Percentiles rank a stretch among this genome's conserved stretches.
Conservation (phyloP, 2,797 vertebrate species). For the Tokudaia tokunoshimensis region DNA sequence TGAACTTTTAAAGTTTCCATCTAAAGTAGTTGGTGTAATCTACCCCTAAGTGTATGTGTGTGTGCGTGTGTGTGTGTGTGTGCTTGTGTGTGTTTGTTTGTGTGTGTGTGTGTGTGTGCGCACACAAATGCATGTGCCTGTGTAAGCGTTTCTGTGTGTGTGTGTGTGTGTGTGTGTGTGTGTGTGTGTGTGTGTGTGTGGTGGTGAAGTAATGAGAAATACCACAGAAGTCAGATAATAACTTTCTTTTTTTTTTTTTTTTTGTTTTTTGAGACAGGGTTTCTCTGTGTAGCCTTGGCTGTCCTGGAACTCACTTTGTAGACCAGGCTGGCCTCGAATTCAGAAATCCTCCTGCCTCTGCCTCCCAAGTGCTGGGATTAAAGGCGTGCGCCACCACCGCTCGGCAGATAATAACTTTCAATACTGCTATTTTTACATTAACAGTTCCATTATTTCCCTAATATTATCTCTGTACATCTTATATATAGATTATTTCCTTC, state of each 20-base stretch:
- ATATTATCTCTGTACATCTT: background rate
- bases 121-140: background rate
- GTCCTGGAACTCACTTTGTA: no score
- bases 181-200: background rate
- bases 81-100: background rate
- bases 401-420: background rate
- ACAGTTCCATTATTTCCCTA: constrained; percentile 20
- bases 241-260: no score
- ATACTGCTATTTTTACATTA: background rate
- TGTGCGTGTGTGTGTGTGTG: background rate
- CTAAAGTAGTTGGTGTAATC: constrained; percentile 70
- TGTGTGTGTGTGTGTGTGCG: background rate
- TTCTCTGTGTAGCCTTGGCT: no score
- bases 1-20: constrained; percentile 72
- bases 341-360: no score
- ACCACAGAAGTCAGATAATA: background rate
- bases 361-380: no score
- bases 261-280: no score
- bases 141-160: background rate
- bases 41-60: constrained; percentile 2
- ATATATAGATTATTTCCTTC: background rate
- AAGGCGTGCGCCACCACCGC: no score
- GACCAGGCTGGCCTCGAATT: no score
- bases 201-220: background rate
- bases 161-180: background rate